These are phyloP conservation scores for Charadrius vociferus DNA, from an alignment of 2,113 vertebrate genomes.

Conservation along the genomic window DNA sequence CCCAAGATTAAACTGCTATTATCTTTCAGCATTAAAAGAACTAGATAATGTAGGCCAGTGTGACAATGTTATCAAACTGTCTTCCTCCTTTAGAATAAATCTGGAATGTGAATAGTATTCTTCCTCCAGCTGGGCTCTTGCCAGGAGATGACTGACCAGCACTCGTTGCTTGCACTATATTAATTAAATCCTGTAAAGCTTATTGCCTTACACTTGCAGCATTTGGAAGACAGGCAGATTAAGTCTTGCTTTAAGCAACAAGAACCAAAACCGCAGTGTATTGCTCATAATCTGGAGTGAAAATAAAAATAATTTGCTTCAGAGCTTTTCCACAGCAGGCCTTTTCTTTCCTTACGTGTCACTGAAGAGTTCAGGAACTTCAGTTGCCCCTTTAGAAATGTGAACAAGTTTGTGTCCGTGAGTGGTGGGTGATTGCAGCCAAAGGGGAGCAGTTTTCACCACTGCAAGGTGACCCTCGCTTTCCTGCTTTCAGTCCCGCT, in stretches of 20 bases:
- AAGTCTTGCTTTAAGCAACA: neutral
- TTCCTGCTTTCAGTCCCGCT: neutral
- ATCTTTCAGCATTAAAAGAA: neutral
- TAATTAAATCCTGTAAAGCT: neutral
- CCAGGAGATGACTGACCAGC: neutral
- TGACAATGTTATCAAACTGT: neutral
- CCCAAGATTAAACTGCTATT: neutral
- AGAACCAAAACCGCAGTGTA: neutral
- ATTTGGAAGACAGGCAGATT: conserved; percentile 15
- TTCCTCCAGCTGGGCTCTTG: neutral
- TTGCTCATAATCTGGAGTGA: neutral
- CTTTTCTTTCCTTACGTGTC: neutral
- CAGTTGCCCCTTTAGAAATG: neutral
- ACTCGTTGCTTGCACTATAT: neutral
- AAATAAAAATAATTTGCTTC: neutral
- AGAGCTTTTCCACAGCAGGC: neutral
- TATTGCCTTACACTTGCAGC: neutral
- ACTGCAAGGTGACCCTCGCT: rapidly evolving
- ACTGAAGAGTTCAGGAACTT: neutral
- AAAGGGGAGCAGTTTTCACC: neutral
- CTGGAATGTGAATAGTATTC: neutral
- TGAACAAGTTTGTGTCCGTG: neutral
- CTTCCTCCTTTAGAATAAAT: conserved; percentile 43
- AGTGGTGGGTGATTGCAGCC: neutral
- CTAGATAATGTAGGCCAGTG: neutral